Evolutionary conservation across 2,113 vertebrate genomes (phyloP), one percentile per base, ranked within the genome.

Genomic region (Corythaixoides concolor): DNA sequence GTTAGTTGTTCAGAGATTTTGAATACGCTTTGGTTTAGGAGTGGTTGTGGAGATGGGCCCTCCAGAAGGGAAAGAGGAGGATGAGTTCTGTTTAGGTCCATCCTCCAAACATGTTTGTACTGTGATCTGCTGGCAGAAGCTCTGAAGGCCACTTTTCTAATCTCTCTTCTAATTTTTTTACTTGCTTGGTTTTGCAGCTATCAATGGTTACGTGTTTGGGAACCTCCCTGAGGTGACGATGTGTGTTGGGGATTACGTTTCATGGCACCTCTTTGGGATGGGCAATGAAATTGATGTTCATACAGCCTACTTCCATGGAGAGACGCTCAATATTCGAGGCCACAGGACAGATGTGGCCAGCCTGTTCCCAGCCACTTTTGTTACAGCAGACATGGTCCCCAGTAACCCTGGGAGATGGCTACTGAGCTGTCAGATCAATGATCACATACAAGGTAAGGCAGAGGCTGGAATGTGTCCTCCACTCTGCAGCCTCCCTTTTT

Each of bases 171-270:
- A n/a, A n/a, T n/a, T n/a, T 88, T 94, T 64, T 94, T 50, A 3
- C 69, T 96, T 96, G 59, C 30, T 94, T 97, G 32, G 11, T 95
- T 97, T 96, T 97, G 66, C 94, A 98, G 98, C 98, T 90, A 98
- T 98, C 91, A 98, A 98, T 67, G 98, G 98, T 28, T 98, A 97
- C n/a, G 83, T 98, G 64, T 98, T 98, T 97, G 98, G 98, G 50
- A 98, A 98, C 84, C 97, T 98, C 41, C 98, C 98, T 32, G 97
- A 95, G 5, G 8, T 98, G 89, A 97, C 33, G 1, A 98, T 98
- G 98, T 98, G 98, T 95, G 58, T 91, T 68, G 98, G 97, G 37
- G 97, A 98, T 75, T 83, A 15, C 8, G 87, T 98, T 66, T 94
- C 98, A 3, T 98, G 98, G 98, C 97, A 98, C 20, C 97, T 98